phyloP scores from a whole-genome alignment of 2,113 vertebrate species.

The Vidua macroura region DNA sequence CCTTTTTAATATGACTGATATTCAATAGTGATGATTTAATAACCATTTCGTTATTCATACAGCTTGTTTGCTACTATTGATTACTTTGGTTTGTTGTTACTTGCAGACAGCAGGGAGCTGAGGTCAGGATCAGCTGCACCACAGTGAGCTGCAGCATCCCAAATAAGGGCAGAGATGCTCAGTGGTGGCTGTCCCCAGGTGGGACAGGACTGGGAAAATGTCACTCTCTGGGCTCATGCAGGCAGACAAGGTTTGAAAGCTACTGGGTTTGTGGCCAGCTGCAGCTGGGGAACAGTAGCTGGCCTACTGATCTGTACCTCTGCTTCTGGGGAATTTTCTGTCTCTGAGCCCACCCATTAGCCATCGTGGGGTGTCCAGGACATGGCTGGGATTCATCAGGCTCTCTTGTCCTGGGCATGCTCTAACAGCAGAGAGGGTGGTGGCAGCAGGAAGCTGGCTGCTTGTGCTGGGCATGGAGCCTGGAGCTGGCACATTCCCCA shows the following conservation, averaged over 20 bases:
- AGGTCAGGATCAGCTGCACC: neutral
- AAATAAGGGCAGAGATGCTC: accelerated
- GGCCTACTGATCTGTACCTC: neutral
- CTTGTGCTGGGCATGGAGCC: neutral
- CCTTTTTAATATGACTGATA: neutral
- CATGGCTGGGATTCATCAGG: neutral
- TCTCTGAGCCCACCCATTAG: neutral
- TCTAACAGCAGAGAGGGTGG: neutral
- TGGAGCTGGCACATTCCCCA: neutral
- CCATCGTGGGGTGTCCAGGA: accelerated
- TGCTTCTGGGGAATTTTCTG: neutral
- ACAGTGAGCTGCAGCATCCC: neutral
- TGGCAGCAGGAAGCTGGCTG: neutral
- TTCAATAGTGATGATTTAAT: neutral
- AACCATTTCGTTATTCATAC: neutral
- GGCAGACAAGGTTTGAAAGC: neutral
- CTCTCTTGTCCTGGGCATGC: neutral
- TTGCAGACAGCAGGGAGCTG: neutral
- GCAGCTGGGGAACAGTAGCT: neutral
- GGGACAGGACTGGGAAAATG: neutral
- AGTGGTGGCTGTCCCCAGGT: neutral
- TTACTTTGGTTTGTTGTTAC: neutral
- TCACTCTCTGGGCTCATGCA: neutral
- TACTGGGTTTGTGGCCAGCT: neutral
- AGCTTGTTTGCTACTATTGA: neutral